Conservation (phyloP, 2,888 invertebrate genomes). For the Cosmia trapezina region DNA sequence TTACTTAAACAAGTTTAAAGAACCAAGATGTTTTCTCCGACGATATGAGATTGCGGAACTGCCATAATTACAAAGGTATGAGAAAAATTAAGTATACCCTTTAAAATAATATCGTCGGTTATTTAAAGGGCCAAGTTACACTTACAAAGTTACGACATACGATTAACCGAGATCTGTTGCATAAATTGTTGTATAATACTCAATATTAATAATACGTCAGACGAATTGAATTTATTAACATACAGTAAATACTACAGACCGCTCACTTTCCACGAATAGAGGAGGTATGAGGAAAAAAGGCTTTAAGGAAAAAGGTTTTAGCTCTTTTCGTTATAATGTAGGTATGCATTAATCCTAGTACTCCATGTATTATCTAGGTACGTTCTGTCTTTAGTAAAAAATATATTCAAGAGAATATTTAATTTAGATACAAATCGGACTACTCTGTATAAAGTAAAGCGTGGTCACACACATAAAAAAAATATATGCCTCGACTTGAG, state of each 20-base stretch:
- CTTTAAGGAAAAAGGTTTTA: slow-evolving; percentile 9
- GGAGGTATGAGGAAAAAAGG: background rate
- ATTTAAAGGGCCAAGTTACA: slow-evolving; percentile 49
- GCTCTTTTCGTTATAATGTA: background rate
- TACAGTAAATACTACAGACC: slow-evolving; percentile 7
- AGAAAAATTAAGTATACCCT: slow-evolving; percentile 24
- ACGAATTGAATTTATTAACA: slow-evolving; percentile 39
- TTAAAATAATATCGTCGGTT: slow-evolving; percentile 15
- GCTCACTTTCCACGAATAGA: slow-evolving; percentile 33
- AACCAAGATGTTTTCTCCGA: slow-evolving; percentile 25
- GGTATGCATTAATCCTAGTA: too few species aligned
- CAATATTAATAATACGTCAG: slow-evolving; percentile 36
- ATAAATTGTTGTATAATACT: slow-evolving; percentile 60
- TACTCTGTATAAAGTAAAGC: too few species aligned
- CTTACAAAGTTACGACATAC: slow-evolving; percentile 41
- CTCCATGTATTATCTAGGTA: too few species aligned
- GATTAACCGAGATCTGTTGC: slow-evolving; percentile 38
- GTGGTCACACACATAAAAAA: too few species aligned
- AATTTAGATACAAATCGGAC: too few species aligned
- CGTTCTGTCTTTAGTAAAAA: background rate
- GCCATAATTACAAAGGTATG: slow-evolving; percentile 20
- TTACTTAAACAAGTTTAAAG: slow-evolving; percentile 6
- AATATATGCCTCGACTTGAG: too few species aligned
- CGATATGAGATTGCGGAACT: slow-evolving; percentile 12
- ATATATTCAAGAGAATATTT: background rate